Base-by-base conservation (phyloP, 2,797 vertebrate genomes). In the Squalus acanthias region DNA sequence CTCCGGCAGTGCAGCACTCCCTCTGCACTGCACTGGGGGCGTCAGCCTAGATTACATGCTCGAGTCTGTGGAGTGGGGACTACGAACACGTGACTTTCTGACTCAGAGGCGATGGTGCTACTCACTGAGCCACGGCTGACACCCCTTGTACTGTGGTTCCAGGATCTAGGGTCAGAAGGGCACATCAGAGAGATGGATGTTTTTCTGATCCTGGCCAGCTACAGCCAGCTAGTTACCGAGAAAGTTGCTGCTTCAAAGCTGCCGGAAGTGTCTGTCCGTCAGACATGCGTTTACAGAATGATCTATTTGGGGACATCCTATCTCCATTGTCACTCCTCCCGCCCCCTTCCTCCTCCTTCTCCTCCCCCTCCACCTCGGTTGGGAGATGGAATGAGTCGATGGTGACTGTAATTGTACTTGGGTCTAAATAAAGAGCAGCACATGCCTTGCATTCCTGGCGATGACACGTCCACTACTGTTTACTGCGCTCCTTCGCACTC, bases 281-380 rank as follows among this genome's bases (percentile, higher is more conserved):
- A n/a, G 10, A 29, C 26, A 0, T 12, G 85, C 22, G 72, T 74
- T 74, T 74, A 74, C 8, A 74, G 26, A 82, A 46, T 82, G 53
- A 63, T 91, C 53, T 15, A 3, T 33, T 33, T 13, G 24, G 57
- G 29, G 29, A 92, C 50, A 53, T 22, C 85, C 26, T 46, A 9
- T 26, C 26, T 88, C 24, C 20, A 53, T 1, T 9, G 53, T 57
- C 39, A 57, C 22, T 4, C 60, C 89, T n/a, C 89, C 60, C 10
- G 22, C 85, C 10, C 50, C 46, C 50, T 10, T 9, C 74, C 9
- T 29, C 8, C 24, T 82, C 13, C 50, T 76, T 69, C 96, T 26
- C 67, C 96, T 96, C 79, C 96, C 95, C 91, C 96, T 29, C 46
- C 50, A 15, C 1, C 50, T 33, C 53, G 5, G 53, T 33, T 29